Conservation (phyloP, 2,888 invertebrate species). For the Chrysopilus asiliformis region DNA sequence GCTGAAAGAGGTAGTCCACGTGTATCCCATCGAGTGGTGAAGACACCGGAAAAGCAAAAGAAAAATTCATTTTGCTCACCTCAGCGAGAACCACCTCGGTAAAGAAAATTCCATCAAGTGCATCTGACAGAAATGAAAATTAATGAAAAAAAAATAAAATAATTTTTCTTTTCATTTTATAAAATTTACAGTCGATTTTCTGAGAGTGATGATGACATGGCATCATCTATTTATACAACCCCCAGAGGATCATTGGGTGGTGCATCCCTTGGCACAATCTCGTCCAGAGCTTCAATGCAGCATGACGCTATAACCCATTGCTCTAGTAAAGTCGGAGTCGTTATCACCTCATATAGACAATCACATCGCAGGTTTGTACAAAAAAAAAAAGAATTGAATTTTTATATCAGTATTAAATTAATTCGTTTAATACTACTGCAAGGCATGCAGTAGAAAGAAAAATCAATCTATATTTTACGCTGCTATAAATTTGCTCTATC, state of each 20-base stretch:
- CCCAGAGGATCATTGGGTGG: slow-evolving; percentile 19
- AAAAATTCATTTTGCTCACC: slow-evolving; percentile 18
- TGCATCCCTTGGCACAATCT: slow-evolving; percentile 26
- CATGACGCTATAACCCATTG: slow-evolving; percentile 36
- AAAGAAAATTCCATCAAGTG: no score
- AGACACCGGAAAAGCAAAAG: slow-evolving; percentile 17
- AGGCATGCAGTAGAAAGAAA: no score
- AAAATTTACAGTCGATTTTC: slow-evolving; percentile 16
- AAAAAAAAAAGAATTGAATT: no score
- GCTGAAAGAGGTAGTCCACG: slow-evolving; percentile 15
- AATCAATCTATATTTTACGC: no score
- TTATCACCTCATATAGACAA: slow-evolving; percentile 78
- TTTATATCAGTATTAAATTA: no score
- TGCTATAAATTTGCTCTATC: no score
- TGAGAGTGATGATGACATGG: slow-evolving; percentile 21
- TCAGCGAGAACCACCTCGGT: slow-evolving; percentile 17
- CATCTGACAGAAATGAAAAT: background rate
- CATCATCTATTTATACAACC: slow-evolving; percentile 17
- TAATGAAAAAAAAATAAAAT: background rate
- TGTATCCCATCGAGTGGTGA: slow-evolving; percentile 12
- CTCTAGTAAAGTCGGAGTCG: slow-evolving; percentile 70
- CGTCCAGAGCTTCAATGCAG: slow-evolving; percentile 48
- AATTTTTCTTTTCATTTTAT: slow-evolving; percentile 3
- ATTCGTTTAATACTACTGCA: no score
- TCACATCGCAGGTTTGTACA: slow-evolving; percentile 63